Conservation (phyloP, 2,113 vertebrate species). For the Carollia perspicillata region DNA sequence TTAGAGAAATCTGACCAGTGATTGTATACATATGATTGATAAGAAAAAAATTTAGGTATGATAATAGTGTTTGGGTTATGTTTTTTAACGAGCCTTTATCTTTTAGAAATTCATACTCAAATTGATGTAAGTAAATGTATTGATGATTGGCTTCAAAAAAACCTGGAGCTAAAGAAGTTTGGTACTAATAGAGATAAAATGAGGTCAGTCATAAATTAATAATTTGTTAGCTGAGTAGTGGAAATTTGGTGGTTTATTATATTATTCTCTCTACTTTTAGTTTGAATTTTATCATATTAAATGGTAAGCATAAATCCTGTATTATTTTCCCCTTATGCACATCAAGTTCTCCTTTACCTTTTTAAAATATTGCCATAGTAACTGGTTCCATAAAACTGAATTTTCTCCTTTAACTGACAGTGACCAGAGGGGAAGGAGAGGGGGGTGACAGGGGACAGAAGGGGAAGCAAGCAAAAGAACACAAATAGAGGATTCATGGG, state of each 20-base stretch:
- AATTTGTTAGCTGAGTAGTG: not conserved
- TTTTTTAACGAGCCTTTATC: not conserved
- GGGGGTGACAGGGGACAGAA: too few relatives aligned
- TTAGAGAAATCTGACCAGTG: not conserved
- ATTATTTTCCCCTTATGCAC: not conserved
- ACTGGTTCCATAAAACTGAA: not conserved
- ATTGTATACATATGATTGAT: not conserved
- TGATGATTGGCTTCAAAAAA: not conserved
- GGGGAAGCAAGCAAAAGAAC: too few relatives aligned
- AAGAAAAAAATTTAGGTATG: not conserved
- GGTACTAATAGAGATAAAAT: not conserved
- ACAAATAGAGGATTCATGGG: too few relatives aligned
- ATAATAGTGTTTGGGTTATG: not conserved
- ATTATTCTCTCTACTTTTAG: not conserved
- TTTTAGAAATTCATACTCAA: not conserved
- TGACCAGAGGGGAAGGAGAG: too few relatives aligned
- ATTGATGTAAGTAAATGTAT: not conserved
- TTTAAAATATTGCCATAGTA: not conserved
- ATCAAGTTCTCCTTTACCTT: not conserved
- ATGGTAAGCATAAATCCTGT: not conserved
- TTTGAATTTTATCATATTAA: conserved; percentile 9
- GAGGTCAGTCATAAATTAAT: not conserved
- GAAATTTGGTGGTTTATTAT: not conserved
- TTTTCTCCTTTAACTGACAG: not conserved
- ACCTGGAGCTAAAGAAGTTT: not conserved